These are phyloP conservation scores for Lathamus discolor DNA, from an alignment of 2,113 vertebrate species.

Conservation along the genomic window DNA sequence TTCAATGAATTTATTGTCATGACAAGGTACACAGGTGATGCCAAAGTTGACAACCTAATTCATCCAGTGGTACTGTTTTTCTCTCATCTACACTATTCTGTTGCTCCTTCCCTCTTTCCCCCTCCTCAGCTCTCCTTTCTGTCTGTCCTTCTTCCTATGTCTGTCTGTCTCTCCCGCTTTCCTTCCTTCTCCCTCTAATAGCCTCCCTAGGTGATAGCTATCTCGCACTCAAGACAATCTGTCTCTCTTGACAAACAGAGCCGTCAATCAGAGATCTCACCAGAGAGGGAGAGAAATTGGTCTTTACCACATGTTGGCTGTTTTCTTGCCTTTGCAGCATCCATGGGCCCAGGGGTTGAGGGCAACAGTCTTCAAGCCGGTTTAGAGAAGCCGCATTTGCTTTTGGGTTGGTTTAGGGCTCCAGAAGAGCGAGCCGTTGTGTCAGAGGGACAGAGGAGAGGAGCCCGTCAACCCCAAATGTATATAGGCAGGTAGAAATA, in stretches of 20 bases:
- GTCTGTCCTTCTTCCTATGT: not conserved
- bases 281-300: slow-evolving; percentile 2
- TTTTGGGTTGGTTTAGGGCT: not conserved
- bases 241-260: not conserved
- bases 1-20: slow-evolving; percentile 52
- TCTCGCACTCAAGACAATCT: not conserved
- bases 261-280: slow-evolving; percentile 16
- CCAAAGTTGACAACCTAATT: slow-evolving; percentile 60
- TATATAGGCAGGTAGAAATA: slow-evolving; percentile 33
- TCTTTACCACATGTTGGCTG: not conserved
- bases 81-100: not conserved
- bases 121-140: not conserved
- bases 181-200: not conserved
- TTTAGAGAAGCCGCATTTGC: not conserved
- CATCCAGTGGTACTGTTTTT: slow-evolving; percentile 6
- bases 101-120: not conserved
- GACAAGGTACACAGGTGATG: slow-evolving; percentile 52
- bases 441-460: not conserved
- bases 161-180: not conserved
- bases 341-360: not conserved
- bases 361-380: not conserved
- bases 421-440: not conserved
- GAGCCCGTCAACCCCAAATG: not conserved
- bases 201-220: slow-evolving; percentile 51
- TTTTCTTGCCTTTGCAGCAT: slow-evolving; percentile 2